Base-by-base conservation (phyloP, 2,113 vertebrate genomes). In the Boulengeromyrus knoepffleri region DNA sequence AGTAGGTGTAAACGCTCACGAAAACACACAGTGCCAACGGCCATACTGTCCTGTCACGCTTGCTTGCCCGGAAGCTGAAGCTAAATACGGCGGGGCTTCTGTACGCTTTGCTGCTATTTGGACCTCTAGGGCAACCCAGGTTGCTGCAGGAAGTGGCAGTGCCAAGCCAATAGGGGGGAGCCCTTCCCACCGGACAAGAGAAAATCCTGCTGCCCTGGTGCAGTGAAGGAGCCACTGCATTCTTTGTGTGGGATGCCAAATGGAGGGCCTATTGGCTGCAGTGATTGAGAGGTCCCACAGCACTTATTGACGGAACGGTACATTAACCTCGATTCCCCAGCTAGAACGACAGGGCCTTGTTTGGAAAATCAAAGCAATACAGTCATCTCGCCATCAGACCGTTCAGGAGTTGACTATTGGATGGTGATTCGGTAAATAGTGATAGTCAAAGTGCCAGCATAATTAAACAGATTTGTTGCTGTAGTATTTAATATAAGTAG, bases 141-240 rank as follows among this genome's bases (percentile, higher is more conserved):
- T 80, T 80, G 74, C 74, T 80, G 15, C 74, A 80, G 74, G 74
- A 36, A 80, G 31, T 80, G 74, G 74, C 36, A 17, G 74, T 80
- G 74, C 74, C 74, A 80, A 80, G 74, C 74, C 74, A 80, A 17
- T 80, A 80, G 74, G 74, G 74, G 74, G 36, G 74, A 80, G 74
- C 17, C 36, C 74, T 31, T 80, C 74, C 74, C 36, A 19, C 36
- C 17, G 13, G 36, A 80, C 74, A 15, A 42, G 36, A 80, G 74
- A 80, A 80, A 80, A 80, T 19, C 74, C 74, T 42, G 74, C 12
- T 39, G 13, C 74, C 36, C 36, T 42, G 39, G 74, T 80, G 36
- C 15, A 19, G 74, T 39, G 74, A 70, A 70, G 62, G 74, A 80
- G 74, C 74, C 74, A 42, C 74, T 80, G 31, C 74, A 36, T 80